Percentiles rank a stretch among this genome's conserved stretches.
phyloP scores from a whole-genome alignment of 2,888 invertebrate genomes.

The Eupithecia centaureata region DNA sequence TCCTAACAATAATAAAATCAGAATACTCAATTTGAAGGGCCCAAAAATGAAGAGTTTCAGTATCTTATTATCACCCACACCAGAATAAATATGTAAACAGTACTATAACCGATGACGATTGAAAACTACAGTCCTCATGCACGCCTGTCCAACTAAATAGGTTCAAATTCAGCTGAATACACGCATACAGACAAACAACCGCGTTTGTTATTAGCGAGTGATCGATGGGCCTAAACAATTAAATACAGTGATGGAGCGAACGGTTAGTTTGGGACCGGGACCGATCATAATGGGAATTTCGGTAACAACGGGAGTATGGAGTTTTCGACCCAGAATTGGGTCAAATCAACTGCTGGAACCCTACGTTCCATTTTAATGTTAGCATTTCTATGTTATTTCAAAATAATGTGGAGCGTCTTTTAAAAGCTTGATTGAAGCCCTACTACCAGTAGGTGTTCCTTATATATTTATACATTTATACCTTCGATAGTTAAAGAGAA shows the following conservation, averaged over 20 bases:
- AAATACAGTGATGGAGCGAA: constrained; percentile 19
- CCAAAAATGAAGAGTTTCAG: too few species aligned
- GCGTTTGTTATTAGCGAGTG: constrained; percentile 21
- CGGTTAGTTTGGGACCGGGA: constrained; percentile 9
- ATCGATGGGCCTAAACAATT: constrained; percentile 25
- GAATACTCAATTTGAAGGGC: too few species aligned
- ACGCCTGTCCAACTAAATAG: not conserved
- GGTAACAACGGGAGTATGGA: not conserved
- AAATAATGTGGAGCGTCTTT: too few species aligned
- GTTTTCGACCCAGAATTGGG: not conserved
- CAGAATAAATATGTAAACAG: too few species aligned
- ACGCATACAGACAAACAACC: constrained; percentile 11
- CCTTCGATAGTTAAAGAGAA: not conserved
- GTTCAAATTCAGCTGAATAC: not conserved
- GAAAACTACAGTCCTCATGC: not conserved
- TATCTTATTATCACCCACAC: too few species aligned
- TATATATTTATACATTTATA: not conserved
- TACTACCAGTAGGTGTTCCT: not conserved
- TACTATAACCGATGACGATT: not conserved
- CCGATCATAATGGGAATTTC: not conserved
- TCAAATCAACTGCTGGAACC: too few species aligned
- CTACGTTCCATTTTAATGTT: too few species aligned
- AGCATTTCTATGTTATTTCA: too few species aligned
- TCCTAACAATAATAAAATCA: too few species aligned
- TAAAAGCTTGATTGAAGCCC: not conserved